A percentile compares a stretch with the other conserved stretches of the same genome.
Conservation (phyloP, 2,113 vertebrate genomes). For the Archocentrus centrarchus region DNA sequence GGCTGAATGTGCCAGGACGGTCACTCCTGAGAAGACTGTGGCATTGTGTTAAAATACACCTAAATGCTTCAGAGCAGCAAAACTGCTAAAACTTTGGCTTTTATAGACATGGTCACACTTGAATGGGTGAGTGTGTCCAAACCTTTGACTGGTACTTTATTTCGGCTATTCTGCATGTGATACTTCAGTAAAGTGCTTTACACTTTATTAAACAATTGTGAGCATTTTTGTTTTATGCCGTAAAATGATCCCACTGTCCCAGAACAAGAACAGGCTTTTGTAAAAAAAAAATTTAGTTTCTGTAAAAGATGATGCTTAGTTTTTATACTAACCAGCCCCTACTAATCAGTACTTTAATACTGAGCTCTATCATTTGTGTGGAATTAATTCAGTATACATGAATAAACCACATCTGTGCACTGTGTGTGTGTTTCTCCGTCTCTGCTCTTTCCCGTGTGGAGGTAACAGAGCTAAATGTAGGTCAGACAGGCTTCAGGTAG, state of each 20-base stretch:
- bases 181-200: background rate
- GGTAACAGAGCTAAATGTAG: constrained; percentile 50
- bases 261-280: background rate
- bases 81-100: background rate
- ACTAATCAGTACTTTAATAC: background rate
- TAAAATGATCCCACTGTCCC: background rate
- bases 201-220: background rate
- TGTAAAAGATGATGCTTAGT: too few relatives aligned
- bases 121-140: too few relatives aligned
- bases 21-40: background rate
- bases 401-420: background rate
- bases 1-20: background rate
- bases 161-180: background rate
- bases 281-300: too few relatives aligned
- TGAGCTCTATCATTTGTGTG: background rate
- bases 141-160: too few relatives aligned
- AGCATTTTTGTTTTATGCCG: background rate
- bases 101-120: background rate
- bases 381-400: fast-evolving
- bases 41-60: background rate
- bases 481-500: constrained; percentile 39
- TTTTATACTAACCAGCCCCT: too few relatives aligned
- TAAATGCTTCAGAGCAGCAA: background rate
- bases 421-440: background rate
- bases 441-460: background rate